phyloP scores from a whole-genome alignment of 1,140 invertebrate species.

The Formica exsecta region DNA sequence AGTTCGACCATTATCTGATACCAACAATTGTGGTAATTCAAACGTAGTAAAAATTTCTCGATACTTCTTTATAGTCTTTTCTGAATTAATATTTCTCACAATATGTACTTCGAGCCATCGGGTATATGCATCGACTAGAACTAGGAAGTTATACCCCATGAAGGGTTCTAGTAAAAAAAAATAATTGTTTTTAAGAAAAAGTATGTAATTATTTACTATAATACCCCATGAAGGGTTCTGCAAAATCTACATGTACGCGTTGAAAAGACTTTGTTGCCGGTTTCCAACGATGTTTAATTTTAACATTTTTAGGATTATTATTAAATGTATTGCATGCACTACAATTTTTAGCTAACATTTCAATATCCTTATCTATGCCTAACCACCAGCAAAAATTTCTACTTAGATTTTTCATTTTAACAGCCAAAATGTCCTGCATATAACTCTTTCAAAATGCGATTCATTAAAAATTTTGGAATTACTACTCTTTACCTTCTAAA shows the following conservation, averaged over 20 bases:
- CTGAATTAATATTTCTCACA: not conserved
- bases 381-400: no score
- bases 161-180: no score
- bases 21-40: not conserved
- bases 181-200: no score
- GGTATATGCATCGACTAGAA: conserved; percentile 81
- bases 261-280: not conserved
- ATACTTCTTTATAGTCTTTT: not conserved
- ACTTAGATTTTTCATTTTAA: no score
- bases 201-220: no score
- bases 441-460: no score
- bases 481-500: no score
- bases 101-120: not conserved
- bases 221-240: conserved; percentile 80
- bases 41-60: not conserved
- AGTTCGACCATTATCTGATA: not conserved
- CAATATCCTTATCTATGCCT: no score
- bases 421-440: no score
- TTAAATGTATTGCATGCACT: not conserved
- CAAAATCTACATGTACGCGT: conserved; percentile 86
- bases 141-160: conserved; percentile 77
- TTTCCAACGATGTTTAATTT: conserved; percentile 24
- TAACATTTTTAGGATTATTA: conserved; percentile 64
- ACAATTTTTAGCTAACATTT: no score
- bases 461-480: no score